A percentile compares a stretch with the other conserved stretches of the same genome.
These are phyloP conservation scores for Zosterops japonicus DNA, from an alignment of 2,113 vertebrate species.

Conservation along the genomic window DNA sequence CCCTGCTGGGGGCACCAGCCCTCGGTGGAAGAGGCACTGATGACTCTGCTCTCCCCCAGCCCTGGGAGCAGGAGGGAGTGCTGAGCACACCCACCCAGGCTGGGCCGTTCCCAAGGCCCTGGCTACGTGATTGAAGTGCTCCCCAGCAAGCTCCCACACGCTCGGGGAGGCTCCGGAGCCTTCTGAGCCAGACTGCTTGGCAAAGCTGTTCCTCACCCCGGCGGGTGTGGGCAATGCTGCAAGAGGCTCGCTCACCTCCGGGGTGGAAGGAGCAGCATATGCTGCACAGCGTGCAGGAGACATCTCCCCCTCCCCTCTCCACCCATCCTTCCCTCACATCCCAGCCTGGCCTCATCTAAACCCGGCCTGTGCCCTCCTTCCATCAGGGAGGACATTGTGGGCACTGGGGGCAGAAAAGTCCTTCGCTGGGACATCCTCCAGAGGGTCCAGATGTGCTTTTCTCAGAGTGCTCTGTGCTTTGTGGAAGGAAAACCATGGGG, in stretches of 20 bases:
- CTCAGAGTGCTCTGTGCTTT: background rate
- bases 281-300: background rate
- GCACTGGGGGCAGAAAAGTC: background rate
- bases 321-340: background rate
- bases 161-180: background rate
- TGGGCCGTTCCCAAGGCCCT: conserved; percentile 46
- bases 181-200: conserved; percentile 21
- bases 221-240: conserved; percentile 12
- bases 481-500: background rate
- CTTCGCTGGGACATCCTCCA: background rate
- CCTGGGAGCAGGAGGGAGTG: conserved; percentile 9
- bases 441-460: background rate
- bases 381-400: fast-evolving
- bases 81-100: background rate
- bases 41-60: background rate
- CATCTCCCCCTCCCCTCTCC: background rate
- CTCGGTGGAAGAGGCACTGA: background rate
- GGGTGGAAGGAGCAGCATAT: background rate
- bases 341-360: background rate
- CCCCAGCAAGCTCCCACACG: conserved; percentile 43
- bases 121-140: conserved; percentile 17
- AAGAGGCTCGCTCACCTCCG: background rate
- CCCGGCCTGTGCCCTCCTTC: background rate
- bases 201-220: background rate
- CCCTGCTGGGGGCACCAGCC: background rate